Evolutionary conservation across 2,113 vertebrate genomes (phyloP), one percentile per base, ranked within the genome.

Genomic region (Vulpes lagopus): DNA sequence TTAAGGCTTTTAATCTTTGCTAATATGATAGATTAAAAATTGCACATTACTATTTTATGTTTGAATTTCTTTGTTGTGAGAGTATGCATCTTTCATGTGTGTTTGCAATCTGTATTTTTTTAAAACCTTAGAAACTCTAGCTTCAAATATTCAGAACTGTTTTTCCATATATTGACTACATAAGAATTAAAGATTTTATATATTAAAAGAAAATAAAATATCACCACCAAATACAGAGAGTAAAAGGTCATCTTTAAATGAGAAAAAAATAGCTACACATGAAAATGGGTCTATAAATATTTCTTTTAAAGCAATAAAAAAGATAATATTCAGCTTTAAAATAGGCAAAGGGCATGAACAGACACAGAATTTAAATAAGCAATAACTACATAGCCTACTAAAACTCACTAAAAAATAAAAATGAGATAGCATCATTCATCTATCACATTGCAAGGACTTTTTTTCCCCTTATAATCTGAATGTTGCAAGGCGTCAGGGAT

Each of bases 141-240:
- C 69, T 85, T 95, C 22, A 35, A 78, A 79, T 27, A 91, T 51
- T 79, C 8, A 60, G 35, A 22, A 78, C 11, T 23, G 79, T 79
- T 60, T 85, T n/a, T 14, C 30, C 57, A 35, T 62, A 55, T 8
- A 81, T 81, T 91, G 35, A 73, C 16, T 59, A 57, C 3, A 35
- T 81, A 91, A 94, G 43, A 79, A 73, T 80, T 12, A 64, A 62
- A 78, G 93, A 7, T 25, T 78, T 19, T 69, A 4, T 65, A 57
- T 74, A 49, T 96, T 73, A 80, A 95, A 86, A 85, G 51, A 5
- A 27, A 91, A 78, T 7, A 19, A 95, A 89, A 67, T 60, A 23
- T 2, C 57, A 84, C 20, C 69, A 55, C 11, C 71, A 53, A 89
- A 96, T 69, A 84, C 1, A 43, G 57, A 90, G 51, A 62, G 30